Evolutionary conservation across 64 coral and sea anemone species (phyloP), one percentile per base, ranked within the genome.

Genomic region (Anthopleura sola): DNA sequence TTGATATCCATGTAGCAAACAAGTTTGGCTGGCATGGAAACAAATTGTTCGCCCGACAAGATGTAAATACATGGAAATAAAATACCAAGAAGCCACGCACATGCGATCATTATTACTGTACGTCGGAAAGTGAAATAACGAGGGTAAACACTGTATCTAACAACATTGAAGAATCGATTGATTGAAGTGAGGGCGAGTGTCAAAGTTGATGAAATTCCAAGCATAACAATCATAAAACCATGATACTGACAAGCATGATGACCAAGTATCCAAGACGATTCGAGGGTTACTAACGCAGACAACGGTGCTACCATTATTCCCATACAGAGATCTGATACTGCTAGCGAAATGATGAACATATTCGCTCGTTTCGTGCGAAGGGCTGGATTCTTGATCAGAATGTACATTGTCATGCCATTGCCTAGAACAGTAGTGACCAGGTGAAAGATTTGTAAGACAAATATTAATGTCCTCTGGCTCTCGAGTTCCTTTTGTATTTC

Each of bases 141-240:
- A 34, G 55, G 79, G 75, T 92, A 86, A 21, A 80, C 53, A 26
- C 36, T 87, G 12, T 84, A 55, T 29, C 49, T 79, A 36, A 92
- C 85, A 56, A 92, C 85, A 31, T 55, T 75, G 46, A 87, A 92
- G 57, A 86, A 92, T 83, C 90, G 75, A 82, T 92, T 86, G 28
- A 86, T 48, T 49, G 90, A 62, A 50, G 83, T 92, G 2, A 60
- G 40, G 66, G 90, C 85, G 49, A 92, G 60, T 29, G 62, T 86
- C 3, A 82, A 58, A 12, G 86, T 16, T 21, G 90, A 82, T 11
- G 85, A 44, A 26, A 38, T 20, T 24, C 64, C 84, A 23, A 81
- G 47, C 17, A 69, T 20, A 44, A 81, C 69, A 40, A 92, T 34
- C 32, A 86, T 62, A 60, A 75, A 92, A 28, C 68, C 90, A 68